Base-by-base conservation (phyloP, 37 sponge, comb jelly and placozoan genomes). In the Haliclona indistincta region DNA sequence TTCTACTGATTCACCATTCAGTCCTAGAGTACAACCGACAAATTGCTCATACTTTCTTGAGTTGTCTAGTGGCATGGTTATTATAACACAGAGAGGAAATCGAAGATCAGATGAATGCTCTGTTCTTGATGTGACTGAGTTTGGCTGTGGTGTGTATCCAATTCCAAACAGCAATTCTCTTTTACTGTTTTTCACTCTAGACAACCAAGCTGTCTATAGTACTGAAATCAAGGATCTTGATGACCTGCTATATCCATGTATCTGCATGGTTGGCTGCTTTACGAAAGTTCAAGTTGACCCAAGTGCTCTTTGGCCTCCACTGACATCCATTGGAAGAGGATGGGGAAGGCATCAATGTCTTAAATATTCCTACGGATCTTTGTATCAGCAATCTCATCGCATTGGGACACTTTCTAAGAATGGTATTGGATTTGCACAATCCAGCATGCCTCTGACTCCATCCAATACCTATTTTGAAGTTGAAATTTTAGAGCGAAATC, bases 381-480 rank as follows among this genome's bases (percentile, higher is more conserved):
- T 78, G 25, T 51, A 54, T 17, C 74, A 66, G 19, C 33, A 52
- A 15, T 28, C 56, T 13, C 38, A 44, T 3, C 34, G 11, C 4
- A 23, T n/a, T 1, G 0, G 19, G 38, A 32, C n/a, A 7, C 38
- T 54, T 17, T 34, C 74, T 2, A 63, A 30, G 49, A 51, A 54
- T 0, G 60, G 72, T 0, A 63, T 87, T 32, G 88, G 88, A 30
- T 85, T 75, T 81, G 71, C 73, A 5, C 78, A 81, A 38, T 58
- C 77, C 4, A 55, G 77, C 2, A 33, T 36, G 34, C 86, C 91
- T 7, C 76, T 90, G 23, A 76, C 58, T 10, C 72, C 71, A 2
- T 69, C 54, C 5, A 28, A 43, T 23, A 41, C 71, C 0, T 90
- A 90, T 54, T 90, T 90, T 73, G 91, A 90, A 58, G 82, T 90